These are phyloP conservation scores for Eutrigla gurnardus DNA, from an alignment of 2,797 vertebrate species.

Conservation along the genomic window DNA sequence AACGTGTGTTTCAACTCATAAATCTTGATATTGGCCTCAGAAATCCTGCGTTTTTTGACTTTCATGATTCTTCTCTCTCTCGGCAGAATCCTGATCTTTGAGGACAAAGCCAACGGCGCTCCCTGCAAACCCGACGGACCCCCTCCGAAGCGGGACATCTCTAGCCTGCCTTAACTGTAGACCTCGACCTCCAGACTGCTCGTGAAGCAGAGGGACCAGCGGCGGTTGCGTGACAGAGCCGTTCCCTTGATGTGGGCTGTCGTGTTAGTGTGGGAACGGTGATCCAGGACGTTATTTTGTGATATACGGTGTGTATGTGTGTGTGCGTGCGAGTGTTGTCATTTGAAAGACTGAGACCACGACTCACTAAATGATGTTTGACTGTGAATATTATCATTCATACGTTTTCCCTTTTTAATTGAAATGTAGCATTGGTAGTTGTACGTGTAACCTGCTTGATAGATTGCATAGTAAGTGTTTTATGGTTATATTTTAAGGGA, in stretches of 20 bases:
- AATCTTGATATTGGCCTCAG: neutral
- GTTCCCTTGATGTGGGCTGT: slow-evolving; percentile 65
- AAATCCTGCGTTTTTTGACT: neutral
- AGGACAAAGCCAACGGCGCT: slow-evolving; percentile 92
- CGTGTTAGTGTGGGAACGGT: slow-evolving; percentile 68
- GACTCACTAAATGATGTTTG: slow-evolving; percentile 69
- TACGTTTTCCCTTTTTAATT: slow-evolving; percentile 48
- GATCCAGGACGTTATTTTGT: slow-evolving; percentile 66
- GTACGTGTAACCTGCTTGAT: slow-evolving; percentile 57
- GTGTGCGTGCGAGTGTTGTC: slow-evolving; percentile 65
- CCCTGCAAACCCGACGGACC: slow-evolving; percentile 88
- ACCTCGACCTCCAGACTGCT: slow-evolving; percentile 34
- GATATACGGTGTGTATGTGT: slow-evolving; percentile 63
- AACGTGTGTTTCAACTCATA: too few relatives aligned
- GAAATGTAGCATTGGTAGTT: slow-evolving; percentile 72
- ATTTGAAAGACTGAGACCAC: slow-evolving; percentile 57
- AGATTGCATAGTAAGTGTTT: slow-evolving; percentile 51
- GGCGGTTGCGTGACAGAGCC: slow-evolving; percentile 46
- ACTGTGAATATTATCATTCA: slow-evolving; percentile 75
- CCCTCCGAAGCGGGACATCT: slow-evolving; percentile 95
- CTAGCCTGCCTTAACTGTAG: slow-evolving; percentile 90
- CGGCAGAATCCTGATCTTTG: slow-evolving; percentile 94
- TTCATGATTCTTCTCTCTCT: neutral
- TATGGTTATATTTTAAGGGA: slow-evolving; percentile 72
- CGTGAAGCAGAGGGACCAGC: slow-evolving; percentile 52